These are phyloP conservation scores for Pituophis catenifer DNA, from an alignment of 2,113 vertebrate species.

Conservation along the genomic window DNA sequence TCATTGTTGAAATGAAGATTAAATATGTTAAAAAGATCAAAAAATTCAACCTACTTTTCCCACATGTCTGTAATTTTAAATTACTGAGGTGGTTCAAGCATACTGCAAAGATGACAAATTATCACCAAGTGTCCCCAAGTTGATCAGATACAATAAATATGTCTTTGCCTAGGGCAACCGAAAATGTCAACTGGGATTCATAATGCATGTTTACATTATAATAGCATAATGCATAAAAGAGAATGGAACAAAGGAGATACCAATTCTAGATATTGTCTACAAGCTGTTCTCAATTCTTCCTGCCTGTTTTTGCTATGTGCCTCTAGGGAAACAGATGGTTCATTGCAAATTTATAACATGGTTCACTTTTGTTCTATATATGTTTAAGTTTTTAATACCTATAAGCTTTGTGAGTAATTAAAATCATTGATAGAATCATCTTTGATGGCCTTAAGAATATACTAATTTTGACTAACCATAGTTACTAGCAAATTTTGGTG, in stretches of 20 bases:
- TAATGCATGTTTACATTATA: neutral
- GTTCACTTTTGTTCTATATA: neutral
- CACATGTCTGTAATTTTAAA: neutral
- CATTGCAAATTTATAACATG: neutral
- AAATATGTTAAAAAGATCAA: neutral
- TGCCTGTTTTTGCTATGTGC: neutral
- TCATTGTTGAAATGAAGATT: neutral
- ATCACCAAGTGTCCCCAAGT: neutral
- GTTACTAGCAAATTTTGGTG: neutral
- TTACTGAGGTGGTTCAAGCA: neutral
- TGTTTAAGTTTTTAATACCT: neutral
- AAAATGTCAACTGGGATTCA: neutral
- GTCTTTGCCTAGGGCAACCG: neutral
- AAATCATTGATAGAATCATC: neutral
- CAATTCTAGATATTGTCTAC: neutral
- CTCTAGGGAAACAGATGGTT: neutral
- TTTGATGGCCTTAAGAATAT: neutral
- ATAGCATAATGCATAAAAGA: neutral
- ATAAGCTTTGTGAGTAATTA: neutral
- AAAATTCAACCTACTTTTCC: neutral
- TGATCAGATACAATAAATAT: neutral
- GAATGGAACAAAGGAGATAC: neutral
- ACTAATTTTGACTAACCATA: neutral
- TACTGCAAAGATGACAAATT: neutral
- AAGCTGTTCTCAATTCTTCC: neutral